Base-by-base conservation (phyloP, 2,888 invertebrate genomes). In the Pachydiplax longipennis region DNA sequence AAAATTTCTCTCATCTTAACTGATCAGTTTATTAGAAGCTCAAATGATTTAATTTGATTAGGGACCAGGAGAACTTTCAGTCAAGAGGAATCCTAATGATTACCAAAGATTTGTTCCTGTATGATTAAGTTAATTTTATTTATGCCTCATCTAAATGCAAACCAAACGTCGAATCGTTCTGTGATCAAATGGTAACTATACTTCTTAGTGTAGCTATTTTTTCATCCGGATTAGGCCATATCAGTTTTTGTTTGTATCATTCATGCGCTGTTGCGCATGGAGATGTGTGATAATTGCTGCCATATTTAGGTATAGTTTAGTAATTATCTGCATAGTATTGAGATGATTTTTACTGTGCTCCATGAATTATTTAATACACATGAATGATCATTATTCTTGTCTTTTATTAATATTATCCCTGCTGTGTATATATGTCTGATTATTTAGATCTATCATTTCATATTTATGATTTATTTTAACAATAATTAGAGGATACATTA, bases 241-340 rank as follows among this genome's bases (percentile, higher is more conserved):
- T 87, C 87, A 87, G 31, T 18, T 87, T 87, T 37, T 37, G 37
- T 58, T 61, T 35, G 87, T 87, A 61, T 83, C 48, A 1, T 87
- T 35, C 35, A 37, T 58, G 35, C 37, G 31, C 22, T 58, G 35
- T 87, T 37, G 87, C 87, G 35, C 35, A 58, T 87, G 53, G 61
- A 58, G 61, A 31, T 61, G 58, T 87, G 87, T 87, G 87, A 87
- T 87, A 87, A 37, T 61, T 83, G 58, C 87, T 87, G 58, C 87
- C 87, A 87, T 87, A 87, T 87, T 61, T 87, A 61, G 87, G 87
- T 53, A 58, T 35, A 35, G 31, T 10, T 58, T 61, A 58, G 87
- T 58, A 22, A 53, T 61, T 18, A 87, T 35, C 31, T 87, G 18
- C 87, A 87, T 87, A 22, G 61, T 35, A 61, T 35, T 87, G 35